Conservation (phyloP, 2,888 invertebrate species). For the Hofmannophila pseudospretella region DNA sequence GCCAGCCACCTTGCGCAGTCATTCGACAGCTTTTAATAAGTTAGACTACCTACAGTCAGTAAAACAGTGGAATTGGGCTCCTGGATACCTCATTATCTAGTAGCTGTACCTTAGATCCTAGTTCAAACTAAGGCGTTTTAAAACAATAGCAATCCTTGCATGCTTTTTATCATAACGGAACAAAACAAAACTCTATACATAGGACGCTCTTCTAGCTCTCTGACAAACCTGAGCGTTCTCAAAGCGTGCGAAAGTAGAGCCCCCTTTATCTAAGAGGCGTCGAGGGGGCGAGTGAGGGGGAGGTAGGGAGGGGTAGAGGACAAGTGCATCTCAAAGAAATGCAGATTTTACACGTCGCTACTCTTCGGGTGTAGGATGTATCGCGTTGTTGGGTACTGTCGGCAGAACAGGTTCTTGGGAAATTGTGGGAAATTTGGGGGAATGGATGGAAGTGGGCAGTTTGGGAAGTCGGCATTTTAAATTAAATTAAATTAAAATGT, state of each 20-base stretch:
- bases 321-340: constrained; percentile 79
- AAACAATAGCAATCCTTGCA: constrained; percentile 24
- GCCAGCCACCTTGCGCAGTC: too few species aligned
- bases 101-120: too few species aligned
- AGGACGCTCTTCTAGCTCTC: constrained; percentile 13
- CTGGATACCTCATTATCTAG: too few species aligned
- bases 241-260: constrained; percentile 73
- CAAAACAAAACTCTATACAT: constrained; percentile 36
- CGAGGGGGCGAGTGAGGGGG: constrained; percentile 10
- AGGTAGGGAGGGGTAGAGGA: constrained; percentile 31
- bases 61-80: too few species aligned
- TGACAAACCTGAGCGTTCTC: constrained; percentile 65
- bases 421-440: too few species aligned
- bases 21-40: too few species aligned
- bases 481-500: too few species aligned
- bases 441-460: too few species aligned
- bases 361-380: constrained; percentile 68
- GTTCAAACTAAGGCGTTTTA: neutral
- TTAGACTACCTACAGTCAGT: too few species aligned
- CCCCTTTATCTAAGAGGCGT: constrained; percentile 61
- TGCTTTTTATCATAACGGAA: constrained; percentile 30
- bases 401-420: too few species aligned
- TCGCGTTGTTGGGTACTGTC: constrained; percentile 27
- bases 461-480: too few species aligned
- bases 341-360: constrained; percentile 78